These are phyloP conservation scores for Drosophila gunungcola DNA, from an alignment of 1,140 invertebrate genomes.

Conservation along the genomic window DNA sequence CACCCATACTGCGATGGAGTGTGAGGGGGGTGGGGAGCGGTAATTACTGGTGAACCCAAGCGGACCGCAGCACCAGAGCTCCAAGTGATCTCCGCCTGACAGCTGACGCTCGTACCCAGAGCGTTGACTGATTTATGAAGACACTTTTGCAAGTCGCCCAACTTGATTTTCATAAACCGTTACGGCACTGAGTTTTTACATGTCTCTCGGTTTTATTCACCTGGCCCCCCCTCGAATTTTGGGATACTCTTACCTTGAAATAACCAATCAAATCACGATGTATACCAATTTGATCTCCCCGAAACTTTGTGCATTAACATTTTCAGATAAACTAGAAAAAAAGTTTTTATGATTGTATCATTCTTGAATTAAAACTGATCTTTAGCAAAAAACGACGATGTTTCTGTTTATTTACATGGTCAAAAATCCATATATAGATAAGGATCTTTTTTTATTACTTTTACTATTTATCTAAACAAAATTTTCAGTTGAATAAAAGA, in stretches of 20 bases:
- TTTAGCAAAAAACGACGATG: too few species aligned
- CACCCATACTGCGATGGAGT: slow-evolving; percentile 15
- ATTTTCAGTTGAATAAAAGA: too few species aligned
- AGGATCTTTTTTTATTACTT: too few species aligned
- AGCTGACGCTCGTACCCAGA: slow-evolving; percentile 47
- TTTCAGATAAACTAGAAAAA: too few species aligned
- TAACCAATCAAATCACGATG: neutral
- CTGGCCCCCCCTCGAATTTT: neutral
- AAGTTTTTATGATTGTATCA: too few species aligned
- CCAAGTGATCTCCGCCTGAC: slow-evolving; percentile 46
- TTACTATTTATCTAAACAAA: too few species aligned
- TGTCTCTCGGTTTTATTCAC: neutral
- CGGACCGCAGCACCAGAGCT: slow-evolving; percentile 27
- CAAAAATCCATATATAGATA: too few species aligned
- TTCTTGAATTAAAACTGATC: too few species aligned
- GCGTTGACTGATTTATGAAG: slow-evolving; percentile 58
- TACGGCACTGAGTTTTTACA: slow-evolving; percentile 33
- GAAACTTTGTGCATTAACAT: too few species aligned
- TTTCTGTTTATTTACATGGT: too few species aligned
- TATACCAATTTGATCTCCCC: too few species aligned
- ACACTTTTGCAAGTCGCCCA: slow-evolving; percentile 58
- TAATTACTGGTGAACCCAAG: slow-evolving; percentile 52
- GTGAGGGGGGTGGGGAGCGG: neutral
- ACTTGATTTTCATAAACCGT: slow-evolving; percentile 57
- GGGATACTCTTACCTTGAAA: neutral